Conservation (phyloP, 2,797 vertebrate species). For the Ambastaia sidthimunki region DNA sequence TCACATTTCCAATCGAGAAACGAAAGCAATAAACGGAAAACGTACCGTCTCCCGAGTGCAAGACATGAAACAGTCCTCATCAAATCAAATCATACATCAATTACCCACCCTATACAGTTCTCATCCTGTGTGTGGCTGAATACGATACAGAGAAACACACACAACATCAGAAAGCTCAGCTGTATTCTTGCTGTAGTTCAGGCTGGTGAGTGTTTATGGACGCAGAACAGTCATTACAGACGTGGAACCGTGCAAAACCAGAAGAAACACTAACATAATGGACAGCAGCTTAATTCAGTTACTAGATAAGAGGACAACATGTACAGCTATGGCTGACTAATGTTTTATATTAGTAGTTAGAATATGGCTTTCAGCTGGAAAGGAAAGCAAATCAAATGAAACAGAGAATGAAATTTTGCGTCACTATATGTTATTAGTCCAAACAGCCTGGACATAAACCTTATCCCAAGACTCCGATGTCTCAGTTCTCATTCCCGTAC, state of each 20-base stretch:
- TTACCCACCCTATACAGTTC: neutral
- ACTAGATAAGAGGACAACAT: conserved; percentile 15
- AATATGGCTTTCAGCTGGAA: neutral
- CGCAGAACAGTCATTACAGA: conserved; percentile 59
- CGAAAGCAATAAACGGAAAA: conserved; percentile 7
- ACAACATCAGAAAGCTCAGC: conserved; percentile 69
- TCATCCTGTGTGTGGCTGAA: conserved; percentile 3
- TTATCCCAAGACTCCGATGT: conserved; percentile 54
- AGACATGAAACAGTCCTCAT: neutral
- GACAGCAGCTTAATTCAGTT: conserved; percentile 38
- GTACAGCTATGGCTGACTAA: conserved; percentile 8
- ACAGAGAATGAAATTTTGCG: neutral
- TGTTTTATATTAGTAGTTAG: neutral
- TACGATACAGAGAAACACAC: neutral
- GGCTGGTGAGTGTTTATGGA: conserved; percentile 58
- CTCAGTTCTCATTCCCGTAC: conserved; percentile 66
- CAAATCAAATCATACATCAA: conserved; percentile 30
- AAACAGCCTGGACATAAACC: conserved; percentile 16
- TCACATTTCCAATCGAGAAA: neutral
- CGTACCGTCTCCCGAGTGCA: neutral
- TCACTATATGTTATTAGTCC: neutral
- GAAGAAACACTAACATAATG: conserved; percentile 52
- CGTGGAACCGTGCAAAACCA: conserved; percentile 48
- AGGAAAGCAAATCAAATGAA: neutral
- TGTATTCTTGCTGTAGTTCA: conserved; percentile 57